A percentile compares a stretch with the other conserved stretches of the same genome.
These are phyloP conservation scores for Leiothrix lutea DNA, from an alignment of 2,113 vertebrate genomes.

Conservation along the genomic window DNA sequence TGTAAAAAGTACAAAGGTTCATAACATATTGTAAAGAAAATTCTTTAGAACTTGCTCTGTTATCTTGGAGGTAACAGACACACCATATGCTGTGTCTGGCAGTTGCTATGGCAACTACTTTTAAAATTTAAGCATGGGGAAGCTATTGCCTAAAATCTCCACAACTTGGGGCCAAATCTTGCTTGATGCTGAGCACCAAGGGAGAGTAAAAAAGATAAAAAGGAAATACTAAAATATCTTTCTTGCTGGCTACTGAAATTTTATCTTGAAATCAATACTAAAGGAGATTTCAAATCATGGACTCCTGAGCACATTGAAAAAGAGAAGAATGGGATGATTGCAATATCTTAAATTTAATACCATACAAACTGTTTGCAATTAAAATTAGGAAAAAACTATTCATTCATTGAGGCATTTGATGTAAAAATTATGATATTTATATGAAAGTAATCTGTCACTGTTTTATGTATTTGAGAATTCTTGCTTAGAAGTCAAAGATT, in stretches of 20 bases:
- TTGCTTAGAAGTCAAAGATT: neutral
- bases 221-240: constrained; percentile 51
- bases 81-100: constrained; percentile 84
- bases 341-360: neutral
- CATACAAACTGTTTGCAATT: neutral
- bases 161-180: constrained; percentile 70
- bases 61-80: constrained; percentile 82
- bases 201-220: constrained; percentile 44
- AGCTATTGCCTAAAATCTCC: constrained; percentile 79
- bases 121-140: constrained; percentile 80
- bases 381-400: neutral
- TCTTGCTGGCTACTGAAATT: constrained; percentile 28
- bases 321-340: neutral
- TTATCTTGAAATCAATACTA: constrained; percentile 10
- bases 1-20: constrained; percentile 81
- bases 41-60: constrained; percentile 81
- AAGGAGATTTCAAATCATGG: neutral
- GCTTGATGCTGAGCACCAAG: constrained; percentile 18
- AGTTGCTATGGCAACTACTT: constrained; percentile 81
- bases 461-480: neutral
- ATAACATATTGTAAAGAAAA: constrained; percentile 81
- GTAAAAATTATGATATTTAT: neutral
- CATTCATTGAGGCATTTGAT: neutral
- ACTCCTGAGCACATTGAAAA: neutral
- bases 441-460: neutral